These are phyloP conservation scores for Alloscopus bannaensis DNA, from an alignment of 2,888 invertebrate species.

Conservation along the genomic window DNA sequence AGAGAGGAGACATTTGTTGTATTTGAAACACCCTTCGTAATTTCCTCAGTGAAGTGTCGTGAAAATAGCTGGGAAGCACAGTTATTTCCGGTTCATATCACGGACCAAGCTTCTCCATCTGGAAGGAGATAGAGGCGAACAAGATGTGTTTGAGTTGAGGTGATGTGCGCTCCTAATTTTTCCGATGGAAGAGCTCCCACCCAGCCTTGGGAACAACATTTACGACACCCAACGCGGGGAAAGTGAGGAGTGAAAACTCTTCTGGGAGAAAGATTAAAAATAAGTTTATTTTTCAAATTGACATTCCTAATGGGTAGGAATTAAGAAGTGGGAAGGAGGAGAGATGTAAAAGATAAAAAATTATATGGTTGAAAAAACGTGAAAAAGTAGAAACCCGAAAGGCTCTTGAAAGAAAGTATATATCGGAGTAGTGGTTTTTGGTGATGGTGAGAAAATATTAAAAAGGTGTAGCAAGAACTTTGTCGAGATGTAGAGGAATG, in stretches of 20 bases:
- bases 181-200: too few relatives aligned
- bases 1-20: too few relatives aligned
- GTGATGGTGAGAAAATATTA: not conserved
- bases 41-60: constrained; percentile 1
- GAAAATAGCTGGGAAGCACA: constrained; percentile 25
- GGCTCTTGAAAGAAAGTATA: not conserved
- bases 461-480: not conserved
- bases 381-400: not conserved
- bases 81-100: constrained; percentile 47
- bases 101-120: constrained; percentile 6
- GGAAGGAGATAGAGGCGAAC: too few relatives aligned
- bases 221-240: too few relatives aligned
- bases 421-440: not conserved
- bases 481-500: constrained; percentile 3
- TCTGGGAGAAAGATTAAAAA: constrained; percentile 55
- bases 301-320: constrained; percentile 43
- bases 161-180: too few relatives aligned
- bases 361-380: not conserved
- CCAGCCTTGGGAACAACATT: too few relatives aligned
- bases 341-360: constrained; percentile 42
- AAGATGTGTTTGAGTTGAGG: too few relatives aligned
- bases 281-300: constrained; percentile 53
- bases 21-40: too few relatives aligned
- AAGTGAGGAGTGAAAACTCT: constrained; percentile 40
- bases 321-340: constrained; percentile 54